phyloP scores from a whole-genome alignment of 2,888 invertebrate species.

The Pharmacophagus antenor region DNA sequence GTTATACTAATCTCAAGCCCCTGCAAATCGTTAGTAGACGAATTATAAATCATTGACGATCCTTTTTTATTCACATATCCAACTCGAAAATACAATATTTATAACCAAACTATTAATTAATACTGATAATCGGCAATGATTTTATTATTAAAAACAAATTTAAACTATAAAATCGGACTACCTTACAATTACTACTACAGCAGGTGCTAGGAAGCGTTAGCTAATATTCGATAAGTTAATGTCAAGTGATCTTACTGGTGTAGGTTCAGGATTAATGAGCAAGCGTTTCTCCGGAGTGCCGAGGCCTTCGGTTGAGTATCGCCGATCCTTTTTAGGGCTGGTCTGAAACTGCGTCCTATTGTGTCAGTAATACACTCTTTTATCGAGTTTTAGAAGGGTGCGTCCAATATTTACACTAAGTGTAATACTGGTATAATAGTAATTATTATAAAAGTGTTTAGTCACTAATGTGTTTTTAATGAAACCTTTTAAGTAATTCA shows the following conservation, averaged over 20 bases:
- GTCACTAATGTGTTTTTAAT: too few species aligned
- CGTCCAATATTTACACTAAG: slow-evolving; percentile 30
- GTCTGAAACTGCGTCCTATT: slow-evolving; percentile 72
- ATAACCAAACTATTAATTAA: not conserved
- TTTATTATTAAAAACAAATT: slow-evolving; percentile 3
- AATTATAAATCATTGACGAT: slow-evolving; percentile 31
- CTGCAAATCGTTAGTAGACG: slow-evolving; percentile 23
- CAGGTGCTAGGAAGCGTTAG: slow-evolving; percentile 32
- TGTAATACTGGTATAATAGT: slow-evolving; percentile 4
- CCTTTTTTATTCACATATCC: not conserved
- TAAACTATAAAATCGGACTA: slow-evolving; percentile 10
- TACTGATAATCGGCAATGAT: slow-evolving; percentile 24
- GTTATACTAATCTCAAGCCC: slow-evolving; percentile 35
- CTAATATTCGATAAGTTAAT: slow-evolving; percentile 38
- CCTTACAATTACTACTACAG: slow-evolving; percentile 1
- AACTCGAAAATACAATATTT: too few species aligned
- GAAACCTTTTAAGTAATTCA: too few species aligned
- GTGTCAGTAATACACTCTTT: slow-evolving; percentile 56
- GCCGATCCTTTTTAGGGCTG: slow-evolving; percentile 73
- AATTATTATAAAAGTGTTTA: not conserved
- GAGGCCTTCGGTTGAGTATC: slow-evolving; percentile 70
- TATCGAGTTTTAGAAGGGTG: slow-evolving; percentile 31
- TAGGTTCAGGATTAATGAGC: slow-evolving; percentile 76
- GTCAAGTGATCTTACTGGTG: slow-evolving; percentile 67
- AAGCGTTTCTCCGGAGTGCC: slow-evolving; percentile 77